phyloP scores from a whole-genome alignment of 2,113 vertebrate species.

The Dermatemys mawii region DNA sequence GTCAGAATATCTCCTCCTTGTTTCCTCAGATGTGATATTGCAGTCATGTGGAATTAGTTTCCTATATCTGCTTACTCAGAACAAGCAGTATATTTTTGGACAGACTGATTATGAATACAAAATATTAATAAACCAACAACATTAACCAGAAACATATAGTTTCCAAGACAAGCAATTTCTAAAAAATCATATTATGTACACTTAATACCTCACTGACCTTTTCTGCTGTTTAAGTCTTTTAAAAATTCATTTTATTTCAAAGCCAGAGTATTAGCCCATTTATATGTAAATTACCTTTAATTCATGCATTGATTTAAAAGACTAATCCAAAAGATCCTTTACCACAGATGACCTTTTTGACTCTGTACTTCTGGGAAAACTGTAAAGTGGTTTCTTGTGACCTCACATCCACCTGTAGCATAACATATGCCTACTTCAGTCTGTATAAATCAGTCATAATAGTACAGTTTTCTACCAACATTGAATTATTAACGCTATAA shows the following conservation, averaged over 20 bases:
- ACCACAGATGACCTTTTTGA: slow-evolving; percentile 82
- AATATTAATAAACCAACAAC: slow-evolving; percentile 76
- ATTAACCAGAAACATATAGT: background rate
- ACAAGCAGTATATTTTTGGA: slow-evolving; percentile 48
- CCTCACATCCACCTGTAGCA: slow-evolving; percentile 72
- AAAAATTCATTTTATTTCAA: slow-evolving; percentile 83
- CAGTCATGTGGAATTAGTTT: background rate
- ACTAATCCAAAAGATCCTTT: slow-evolving; percentile 82
- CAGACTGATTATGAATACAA: slow-evolving; percentile 61
- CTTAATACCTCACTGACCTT: slow-evolving; percentile 83
- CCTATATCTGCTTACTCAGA: slow-evolving; percentile 27
- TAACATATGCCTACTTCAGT: slow-evolving; percentile 64
- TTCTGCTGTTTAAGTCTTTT: slow-evolving; percentile 80
- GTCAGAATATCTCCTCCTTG: background rate
- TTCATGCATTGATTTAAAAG: slow-evolving; percentile 85
- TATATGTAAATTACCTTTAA: slow-evolving; percentile 87
- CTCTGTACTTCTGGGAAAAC: slow-evolving; percentile 76
- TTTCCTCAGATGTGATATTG: background rate
- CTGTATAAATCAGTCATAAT: slow-evolving; percentile 65
- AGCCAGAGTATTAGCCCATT: slow-evolving; percentile 80
- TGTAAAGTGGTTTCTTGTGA: slow-evolving; percentile 72
- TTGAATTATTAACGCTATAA: slow-evolving; percentile 66
- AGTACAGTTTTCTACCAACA: slow-evolving; percentile 44
- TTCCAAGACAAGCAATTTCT: slow-evolving; percentile 72
- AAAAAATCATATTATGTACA: slow-evolving; percentile 80